Conservation (phyloP, 2,888 invertebrate species). For the Zootermopsis nevadensis region DNA sequence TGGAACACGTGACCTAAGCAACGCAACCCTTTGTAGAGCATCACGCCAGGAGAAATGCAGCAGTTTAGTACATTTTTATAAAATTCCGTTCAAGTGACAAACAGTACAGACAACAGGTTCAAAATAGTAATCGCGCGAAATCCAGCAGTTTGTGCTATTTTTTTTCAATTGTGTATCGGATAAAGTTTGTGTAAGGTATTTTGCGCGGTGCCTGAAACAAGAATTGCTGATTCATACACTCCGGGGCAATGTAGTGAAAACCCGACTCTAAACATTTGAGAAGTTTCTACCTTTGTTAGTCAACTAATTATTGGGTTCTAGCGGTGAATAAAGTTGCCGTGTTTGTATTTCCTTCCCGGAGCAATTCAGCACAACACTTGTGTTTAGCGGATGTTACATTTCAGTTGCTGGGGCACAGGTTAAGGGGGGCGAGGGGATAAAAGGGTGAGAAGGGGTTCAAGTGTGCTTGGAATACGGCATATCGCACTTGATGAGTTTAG, state of each 20-base stretch:
- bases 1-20: too few species aligned
- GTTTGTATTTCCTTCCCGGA: constrained; percentile 21
- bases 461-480: constrained; percentile 13
- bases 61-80: too few species aligned
- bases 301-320: constrained; percentile 20
- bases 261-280: neutral
- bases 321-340: neutral
- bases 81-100: too few species aligned
- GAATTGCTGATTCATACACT: neutral
- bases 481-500: neutral
- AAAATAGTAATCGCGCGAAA: too few species aligned
- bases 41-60: too few species aligned
- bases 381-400: constrained; percentile 27
- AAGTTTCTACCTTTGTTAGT: constrained; percentile 25
- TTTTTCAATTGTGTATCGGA: too few species aligned
- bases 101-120: too few species aligned
- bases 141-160: too few species aligned
- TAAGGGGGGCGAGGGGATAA: neutral
- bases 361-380: constrained; percentile 34
- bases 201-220: too few species aligned
- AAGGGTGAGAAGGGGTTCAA: constrained; percentile 11
- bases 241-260: neutral
- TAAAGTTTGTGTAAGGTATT: too few species aligned
- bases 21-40: too few species aligned
- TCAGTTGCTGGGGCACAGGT: constrained; percentile 1